These are phyloP conservation scores for Acanthiza pusilla DNA, from an alignment of 2,797 vertebrate species.

Conservation along the genomic window DNA sequence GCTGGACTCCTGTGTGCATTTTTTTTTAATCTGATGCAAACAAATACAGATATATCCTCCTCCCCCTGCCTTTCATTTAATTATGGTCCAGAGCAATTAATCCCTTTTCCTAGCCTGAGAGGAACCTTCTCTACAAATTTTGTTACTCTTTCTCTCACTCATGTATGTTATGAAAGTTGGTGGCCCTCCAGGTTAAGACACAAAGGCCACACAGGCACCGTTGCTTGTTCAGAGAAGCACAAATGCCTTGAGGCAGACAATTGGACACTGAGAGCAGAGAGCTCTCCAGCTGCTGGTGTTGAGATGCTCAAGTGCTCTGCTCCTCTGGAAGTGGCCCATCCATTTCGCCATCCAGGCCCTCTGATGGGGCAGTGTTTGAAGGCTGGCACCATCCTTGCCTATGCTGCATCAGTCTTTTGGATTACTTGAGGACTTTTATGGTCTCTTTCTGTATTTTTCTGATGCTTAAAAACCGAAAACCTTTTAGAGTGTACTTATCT, in stretches of 20 bases:
- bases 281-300: background rate
- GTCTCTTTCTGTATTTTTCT: background rate
- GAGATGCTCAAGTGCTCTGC: background rate
- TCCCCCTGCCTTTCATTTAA: background rate
- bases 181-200: background rate
- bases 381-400: background rate
- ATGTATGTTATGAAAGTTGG: background rate
- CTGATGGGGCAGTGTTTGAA: background rate
- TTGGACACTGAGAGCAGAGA: background rate
- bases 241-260: background rate
- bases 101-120: background rate
- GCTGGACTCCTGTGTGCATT: background rate
- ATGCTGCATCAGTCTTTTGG: background rate
- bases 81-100: background rate
- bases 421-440: background rate
- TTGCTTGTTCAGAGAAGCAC: background rate
- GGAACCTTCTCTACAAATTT: background rate
- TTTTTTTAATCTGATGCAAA: background rate
- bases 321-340: background rate
- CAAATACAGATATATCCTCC: background rate
- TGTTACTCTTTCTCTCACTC: background rate
- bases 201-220: rapidly evolving
- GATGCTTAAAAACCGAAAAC: background rate
- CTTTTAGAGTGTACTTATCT: background rate
- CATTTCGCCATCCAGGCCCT: rapidly evolving